Evolutionary conservation across 2,113 vertebrate genomes (phyloP).

Genomic region (Willisornis vidua): DNA sequence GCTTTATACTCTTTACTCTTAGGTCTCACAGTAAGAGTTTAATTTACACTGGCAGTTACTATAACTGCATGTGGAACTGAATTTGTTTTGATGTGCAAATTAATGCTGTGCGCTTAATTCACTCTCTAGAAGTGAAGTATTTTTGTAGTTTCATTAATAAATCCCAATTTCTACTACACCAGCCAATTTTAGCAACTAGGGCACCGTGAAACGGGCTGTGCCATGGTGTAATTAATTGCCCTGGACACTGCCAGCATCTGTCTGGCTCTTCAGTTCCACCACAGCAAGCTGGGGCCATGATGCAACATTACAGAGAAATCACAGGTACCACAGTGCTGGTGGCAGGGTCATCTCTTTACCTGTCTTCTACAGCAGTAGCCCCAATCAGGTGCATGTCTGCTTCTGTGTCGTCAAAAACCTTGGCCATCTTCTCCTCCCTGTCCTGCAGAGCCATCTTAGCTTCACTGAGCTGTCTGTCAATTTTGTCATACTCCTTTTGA

Average conservation of each 20-base stretch:
- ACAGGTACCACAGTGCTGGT: background rate
- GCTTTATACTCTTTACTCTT: background rate
- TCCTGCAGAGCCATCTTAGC: slow-evolving; percentile 92
- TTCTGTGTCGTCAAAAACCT: slow-evolving; percentile 91
- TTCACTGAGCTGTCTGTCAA: slow-evolving; percentile 80
- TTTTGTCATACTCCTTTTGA: slow-evolving; percentile 80
- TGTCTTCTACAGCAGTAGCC: slow-evolving; percentile 96
- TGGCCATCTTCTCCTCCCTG: slow-evolving; percentile 90
- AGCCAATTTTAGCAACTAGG: slow-evolving; percentile 30
- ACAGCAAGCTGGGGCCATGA: accelerated
- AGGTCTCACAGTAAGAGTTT: background rate
- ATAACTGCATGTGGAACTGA: background rate
- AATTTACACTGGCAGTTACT: slow-evolving; percentile 1
- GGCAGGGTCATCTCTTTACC: slow-evolving; percentile 71
- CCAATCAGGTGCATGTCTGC: slow-evolving; percentile 93
- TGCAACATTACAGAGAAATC: accelerated
- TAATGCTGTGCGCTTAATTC: background rate
- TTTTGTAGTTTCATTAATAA: slow-evolving; percentile 46
- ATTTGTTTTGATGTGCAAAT: slow-evolving; percentile 54
- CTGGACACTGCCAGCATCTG: background rate
- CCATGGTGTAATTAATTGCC: background rate
- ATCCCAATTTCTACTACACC: background rate
- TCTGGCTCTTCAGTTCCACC: background rate
- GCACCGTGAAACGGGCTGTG: background rate
- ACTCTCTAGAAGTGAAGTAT: background rate